Conservation (phyloP, 2,888 invertebrate genomes). For the Leucoma salicis region DNA sequence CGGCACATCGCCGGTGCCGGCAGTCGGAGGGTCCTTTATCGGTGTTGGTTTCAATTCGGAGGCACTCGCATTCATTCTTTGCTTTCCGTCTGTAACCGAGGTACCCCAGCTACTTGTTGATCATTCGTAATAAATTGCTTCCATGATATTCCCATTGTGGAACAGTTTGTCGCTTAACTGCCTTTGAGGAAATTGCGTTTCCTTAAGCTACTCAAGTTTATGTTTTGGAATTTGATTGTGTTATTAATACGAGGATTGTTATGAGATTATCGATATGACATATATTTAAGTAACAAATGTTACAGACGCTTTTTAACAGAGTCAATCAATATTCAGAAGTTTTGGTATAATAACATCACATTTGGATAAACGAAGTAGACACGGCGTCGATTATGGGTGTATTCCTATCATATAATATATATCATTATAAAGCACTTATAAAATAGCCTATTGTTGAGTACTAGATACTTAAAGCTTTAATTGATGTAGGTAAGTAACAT, state of each 20-base stretch:
- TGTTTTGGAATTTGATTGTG: slow-evolving; percentile 54
- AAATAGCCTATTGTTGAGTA: too few species aligned
- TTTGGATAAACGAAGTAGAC: too few species aligned
- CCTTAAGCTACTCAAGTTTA: slow-evolving; percentile 69
- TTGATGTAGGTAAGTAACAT: too few species aligned
- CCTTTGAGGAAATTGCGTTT: slow-evolving; percentile 76
- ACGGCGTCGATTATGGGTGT: too few species aligned
- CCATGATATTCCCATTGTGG: slow-evolving; percentile 80
- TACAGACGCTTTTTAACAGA: too few species aligned
- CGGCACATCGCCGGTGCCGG: slow-evolving; percentile 32
- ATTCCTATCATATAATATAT: too few species aligned
- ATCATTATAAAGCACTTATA: too few species aligned
- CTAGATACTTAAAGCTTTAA: too few species aligned
- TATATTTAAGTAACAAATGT: not conserved
- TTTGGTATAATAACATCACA: too few species aligned
- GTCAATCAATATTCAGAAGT: too few species aligned
- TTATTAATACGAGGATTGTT: slow-evolving; percentile 22
- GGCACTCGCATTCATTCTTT: slow-evolving; percentile 63
- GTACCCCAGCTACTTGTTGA: slow-evolving; percentile 79
- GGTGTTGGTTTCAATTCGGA: slow-evolving; percentile 51
- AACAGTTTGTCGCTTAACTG: slow-evolving; percentile 79
- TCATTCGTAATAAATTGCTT: slow-evolving; percentile 81
- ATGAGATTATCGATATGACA: slow-evolving; percentile 2
- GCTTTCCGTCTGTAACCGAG: slow-evolving; percentile 58
- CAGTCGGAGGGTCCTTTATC: slow-evolving; percentile 59